Evolutionary conservation across 2,888 invertebrate species (phyloP).

Genomic region (Barypeithes pellucidus): DNA sequence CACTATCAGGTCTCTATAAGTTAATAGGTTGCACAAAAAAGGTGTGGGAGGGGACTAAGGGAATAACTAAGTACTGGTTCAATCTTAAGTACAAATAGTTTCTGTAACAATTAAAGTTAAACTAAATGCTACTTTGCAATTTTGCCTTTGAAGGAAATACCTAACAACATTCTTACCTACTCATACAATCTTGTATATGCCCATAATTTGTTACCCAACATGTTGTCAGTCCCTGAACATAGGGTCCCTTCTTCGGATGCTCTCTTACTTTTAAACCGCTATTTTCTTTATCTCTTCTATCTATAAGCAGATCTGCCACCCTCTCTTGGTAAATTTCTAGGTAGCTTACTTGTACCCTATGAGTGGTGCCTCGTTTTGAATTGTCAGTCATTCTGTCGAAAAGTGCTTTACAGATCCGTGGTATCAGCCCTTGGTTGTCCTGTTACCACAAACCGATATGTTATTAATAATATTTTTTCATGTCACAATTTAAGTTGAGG

Average conservation of each 20-base stretch:
- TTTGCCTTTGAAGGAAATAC: background rate
- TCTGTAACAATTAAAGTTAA: too few species aligned
- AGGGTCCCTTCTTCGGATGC: slow-evolving; percentile 84
- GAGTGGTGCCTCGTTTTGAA: slow-evolving; percentile 86
- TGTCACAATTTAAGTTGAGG: too few species aligned
- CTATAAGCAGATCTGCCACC: slow-evolving; percentile 80
- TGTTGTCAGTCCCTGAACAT: slow-evolving; percentile 89
- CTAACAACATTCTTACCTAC: slow-evolving; percentile 59
- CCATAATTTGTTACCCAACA: slow-evolving; percentile 90
- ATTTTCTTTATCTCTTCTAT: slow-evolving; percentile 68
- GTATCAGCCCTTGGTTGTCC: slow-evolving; percentile 88
- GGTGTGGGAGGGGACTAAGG: too few species aligned
- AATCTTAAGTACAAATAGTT: too few species aligned
- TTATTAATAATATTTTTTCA: too few species aligned
- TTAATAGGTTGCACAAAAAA: too few species aligned
- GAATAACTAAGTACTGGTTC: too few species aligned
- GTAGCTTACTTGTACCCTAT: slow-evolving; percentile 86
- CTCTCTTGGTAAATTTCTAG: slow-evolving; percentile 78
- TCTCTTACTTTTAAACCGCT: slow-evolving; percentile 78
- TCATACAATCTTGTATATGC: slow-evolving; percentile 83
- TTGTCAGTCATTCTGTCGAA: slow-evolving; percentile 88
- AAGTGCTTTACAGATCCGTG: slow-evolving; percentile 87
- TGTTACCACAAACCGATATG: slow-evolving; percentile 65
- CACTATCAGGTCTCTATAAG: too few species aligned
- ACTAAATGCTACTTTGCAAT: too few species aligned